Evolutionary conservation across 2,888 invertebrate species (phyloP).

Genomic region (Athalia circularis): DNA sequence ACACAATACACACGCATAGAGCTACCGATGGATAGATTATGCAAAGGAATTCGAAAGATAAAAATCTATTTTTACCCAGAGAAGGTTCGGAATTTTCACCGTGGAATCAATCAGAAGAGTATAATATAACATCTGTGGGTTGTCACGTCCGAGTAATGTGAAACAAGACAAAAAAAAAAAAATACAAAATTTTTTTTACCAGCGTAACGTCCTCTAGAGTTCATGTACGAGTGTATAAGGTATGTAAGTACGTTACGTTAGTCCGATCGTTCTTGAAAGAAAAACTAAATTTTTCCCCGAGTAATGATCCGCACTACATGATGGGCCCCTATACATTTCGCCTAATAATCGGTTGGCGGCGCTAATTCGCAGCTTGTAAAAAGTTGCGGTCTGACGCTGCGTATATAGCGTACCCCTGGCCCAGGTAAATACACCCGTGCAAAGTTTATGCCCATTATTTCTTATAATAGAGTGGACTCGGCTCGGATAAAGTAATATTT

Average conservation of each 20-base stretch:
- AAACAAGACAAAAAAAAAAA: too few species aligned
- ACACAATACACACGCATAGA: too few species aligned
- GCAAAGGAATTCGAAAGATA: too few species aligned
- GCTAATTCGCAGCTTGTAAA: slow-evolving; percentile 43
- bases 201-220: background rate
- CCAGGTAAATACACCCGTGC: slow-evolving; percentile 42
- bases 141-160: too few species aligned
- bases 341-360: slow-evolving; percentile 43
- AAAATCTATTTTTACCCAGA: slow-evolving; percentile 1
- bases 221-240: background rate
- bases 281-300: slow-evolving; percentile 34
- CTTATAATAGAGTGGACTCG: slow-evolving; percentile 41
- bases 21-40: too few species aligned
- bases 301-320: slow-evolving; percentile 24
- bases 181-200: too few species aligned
- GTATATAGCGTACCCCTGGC: background rate
- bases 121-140: too few species aligned
- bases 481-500: slow-evolving; percentile 42
- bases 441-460: slow-evolving; percentile 40
- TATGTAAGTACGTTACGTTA: too few species aligned
- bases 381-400: slow-evolving; percentile 34
- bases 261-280: slow-evolving; percentile 20
- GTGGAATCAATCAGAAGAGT: too few species aligned
- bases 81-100: background rate
- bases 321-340: slow-evolving; percentile 31